A percentile compares a stretch with the other conserved stretches of the same genome.
Evolutionary conservation across 2,888 invertebrate species (phyloP).

Genomic region (Pterostichus niger): DNA sequence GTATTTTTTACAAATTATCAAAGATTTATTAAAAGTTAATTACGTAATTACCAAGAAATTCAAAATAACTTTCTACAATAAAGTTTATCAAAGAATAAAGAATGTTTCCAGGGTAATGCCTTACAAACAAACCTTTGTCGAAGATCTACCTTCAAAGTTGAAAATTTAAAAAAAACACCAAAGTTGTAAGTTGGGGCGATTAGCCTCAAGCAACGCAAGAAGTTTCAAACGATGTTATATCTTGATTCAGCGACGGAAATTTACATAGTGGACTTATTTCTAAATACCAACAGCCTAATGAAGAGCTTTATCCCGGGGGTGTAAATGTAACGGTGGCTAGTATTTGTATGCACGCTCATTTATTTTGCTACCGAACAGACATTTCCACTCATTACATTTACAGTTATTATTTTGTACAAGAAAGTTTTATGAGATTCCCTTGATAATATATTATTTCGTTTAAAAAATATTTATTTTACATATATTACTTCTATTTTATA

Average conservation of each 20-base stretch:
- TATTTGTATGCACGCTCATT: background rate
- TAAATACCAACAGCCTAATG: constrained; percentile 44
- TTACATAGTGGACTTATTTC: constrained; percentile 47
- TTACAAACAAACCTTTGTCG: constrained; percentile 23
- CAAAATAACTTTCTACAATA: constrained; percentile 5
- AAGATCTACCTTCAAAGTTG: constrained; percentile 1
- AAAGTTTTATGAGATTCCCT: too few species aligned
- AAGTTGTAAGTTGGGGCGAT: constrained; percentile 27
- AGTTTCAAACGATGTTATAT: constrained; percentile 21
- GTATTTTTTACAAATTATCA: background rate
- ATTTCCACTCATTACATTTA: background rate
- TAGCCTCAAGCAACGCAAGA: constrained; percentile 9
- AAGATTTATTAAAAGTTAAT: constrained; percentile 19
- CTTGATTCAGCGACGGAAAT: constrained; percentile 29
- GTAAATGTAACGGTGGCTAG: background rate
- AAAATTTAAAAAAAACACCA: constrained; percentile 19
- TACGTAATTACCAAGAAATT: constrained; percentile 1
- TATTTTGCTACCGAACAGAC: background rate
- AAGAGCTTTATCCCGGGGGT: constrained; percentile 35
- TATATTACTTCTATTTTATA: too few species aligned
- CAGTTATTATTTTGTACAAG: background rate
- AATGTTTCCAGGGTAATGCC: background rate
- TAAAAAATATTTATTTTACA: background rate
- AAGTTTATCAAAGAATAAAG: too few species aligned
- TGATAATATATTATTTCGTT: background rate